Evolutionary conservation across 2,797 vertebrate species (phyloP), one percentile per base, ranked within the genome.

Genomic region (Neosilurus hyrtlii): DNA sequence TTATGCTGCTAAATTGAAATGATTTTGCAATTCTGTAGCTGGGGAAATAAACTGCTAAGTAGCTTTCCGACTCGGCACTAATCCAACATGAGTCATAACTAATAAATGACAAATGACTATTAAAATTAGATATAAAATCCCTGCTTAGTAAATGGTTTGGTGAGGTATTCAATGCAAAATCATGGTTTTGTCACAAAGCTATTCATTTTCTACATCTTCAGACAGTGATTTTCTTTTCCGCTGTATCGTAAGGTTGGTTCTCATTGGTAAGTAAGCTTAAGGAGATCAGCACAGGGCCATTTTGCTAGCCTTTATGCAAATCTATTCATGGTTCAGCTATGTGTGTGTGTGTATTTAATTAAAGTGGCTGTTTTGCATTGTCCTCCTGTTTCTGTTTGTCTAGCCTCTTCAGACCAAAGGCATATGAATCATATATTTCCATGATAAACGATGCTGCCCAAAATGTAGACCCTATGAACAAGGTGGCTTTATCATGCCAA

Each of bases 381-480:
- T 75, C 24, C 68, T 83, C 49, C 83, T 76, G 43, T 76, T 79
- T 80, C 63, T 85, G 62, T 86, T 79, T 79, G 83, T 87, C 78
- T 84, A 75, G 37, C 52, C 61, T 59, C 61, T 51, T 78, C 74
- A 84, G 59, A 68, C 51, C 52, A 18, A 52, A 66, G 49, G 70
- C 76, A 43, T 67, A 86, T 82, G 75, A 85, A 82, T 86, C 80
- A 81, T 72, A 61, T 61, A 24, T 16, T 76, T 73, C 73, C 51
- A 73, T 84, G 82, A 88, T 84, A 61, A 83, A 84, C 82, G 78
- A 65, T 71, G 54, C 63, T 67, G 70, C 24, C 51, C 52, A 24
- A 59, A 54, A 59, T 57, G 51, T 78, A 74, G 56, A 78, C 37
- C 26, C 26, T 52, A 14, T 82, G 66, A 57, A 22, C 56, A 76